Evolutionary conservation across 2,113 vertebrate species (phyloP).

Genomic region (Osmerus eperlanus): DNA sequence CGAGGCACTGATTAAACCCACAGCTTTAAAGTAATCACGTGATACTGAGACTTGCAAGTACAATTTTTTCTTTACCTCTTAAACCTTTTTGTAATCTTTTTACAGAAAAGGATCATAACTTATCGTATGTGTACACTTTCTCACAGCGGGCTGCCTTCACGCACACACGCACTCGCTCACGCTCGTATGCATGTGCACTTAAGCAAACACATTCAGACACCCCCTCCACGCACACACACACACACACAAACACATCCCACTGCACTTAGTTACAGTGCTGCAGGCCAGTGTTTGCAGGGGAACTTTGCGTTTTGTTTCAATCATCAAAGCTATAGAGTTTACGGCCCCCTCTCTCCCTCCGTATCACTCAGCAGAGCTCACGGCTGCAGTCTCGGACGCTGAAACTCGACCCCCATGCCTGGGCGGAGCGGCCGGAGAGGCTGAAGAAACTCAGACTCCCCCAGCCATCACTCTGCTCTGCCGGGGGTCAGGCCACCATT

Average conservation of each 20-base stretch:
- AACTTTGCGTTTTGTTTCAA: conserved; percentile 68
- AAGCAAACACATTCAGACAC: too few relatives aligned
- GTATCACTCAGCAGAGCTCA: conserved; percentile 71
- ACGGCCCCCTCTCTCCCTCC: conserved; percentile 39
- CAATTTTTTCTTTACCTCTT: too few relatives aligned
- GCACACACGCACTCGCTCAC: neutral
- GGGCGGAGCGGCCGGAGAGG: conserved; percentile 50
- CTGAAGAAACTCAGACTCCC: conserved; percentile 60
- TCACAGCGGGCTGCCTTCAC: neutral
- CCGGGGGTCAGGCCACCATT: conserved; percentile 70
- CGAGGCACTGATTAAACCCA: conserved; percentile 38
- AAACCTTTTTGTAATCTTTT: too few relatives aligned
- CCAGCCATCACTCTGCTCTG: conserved; percentile 48
- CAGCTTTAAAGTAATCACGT: conserved; percentile 37
- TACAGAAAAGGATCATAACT: too few relatives aligned
- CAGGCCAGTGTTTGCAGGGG: conserved; percentile 43
- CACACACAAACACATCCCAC: conserved; percentile 30
- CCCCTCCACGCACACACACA: neutral
- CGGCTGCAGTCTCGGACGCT: conserved; percentile 58
- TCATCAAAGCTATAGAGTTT: conserved; percentile 67
- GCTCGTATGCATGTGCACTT: too few relatives aligned
- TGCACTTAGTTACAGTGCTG: conserved; percentile 51
- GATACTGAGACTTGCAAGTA: neutral
- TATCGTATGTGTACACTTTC: too few relatives aligned
- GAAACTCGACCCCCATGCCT: conserved; percentile 68